Evolutionary conservation across 37 sponge, comb jelly and placozoan genomes (phyloP), one percentile per base, ranked within the genome.

Genomic region (Agelas oroides): DNA sequence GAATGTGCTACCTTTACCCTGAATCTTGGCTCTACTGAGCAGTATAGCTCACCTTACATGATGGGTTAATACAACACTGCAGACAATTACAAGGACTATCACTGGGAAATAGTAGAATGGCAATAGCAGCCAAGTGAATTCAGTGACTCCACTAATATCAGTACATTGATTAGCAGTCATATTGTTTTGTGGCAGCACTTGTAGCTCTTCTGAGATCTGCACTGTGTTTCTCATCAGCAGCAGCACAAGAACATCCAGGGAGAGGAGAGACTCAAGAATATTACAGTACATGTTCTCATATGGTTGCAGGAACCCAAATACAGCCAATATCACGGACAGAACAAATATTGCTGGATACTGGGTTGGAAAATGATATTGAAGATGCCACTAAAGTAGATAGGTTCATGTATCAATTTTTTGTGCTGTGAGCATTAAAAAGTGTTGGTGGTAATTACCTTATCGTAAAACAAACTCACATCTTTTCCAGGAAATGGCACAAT

Each of bases 401-500:
- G n/a, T n/a, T n/a, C n/a, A n/a, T n/a, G n/a, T n/a, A n/a, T n/a
- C n/a, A n/a, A n/a, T n/a, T n/a, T n/a, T n/a, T n/a, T n/a, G n/a
- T n/a, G n/a, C n/a, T n/a, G n/a, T n/a, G n/a, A n/a, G n/a, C n/a
- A n/a, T n/a, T n/a, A n/a, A n/a, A n/a, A n/a, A n/a, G n/a, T n/a
- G n/a, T n/a, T n/a, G n/a, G n/a, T n/a, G n/a, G n/a, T n/a, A n/a
- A n/a, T n/a, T n/a, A n/a, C n/a, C n/a, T n/a, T 31, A 16, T n/a
- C n/a, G n/a, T n/a, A n/a, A n/a, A n/a, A n/a, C n/a, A n/a, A n/a
- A 70, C 83, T 69, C 46, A 94, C 94, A 34, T 67, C 63, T 20
- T 90, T 86, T 31, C 75, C 24, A 38, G 94, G 94, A 52, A 94
- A 87, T 1, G 87, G 55, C 36, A 90, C 71, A 17, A 90, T 58